phyloP scores from a whole-genome alignment of 2,113 vertebrate genomes.

The Marmota flaviventris region DNA sequence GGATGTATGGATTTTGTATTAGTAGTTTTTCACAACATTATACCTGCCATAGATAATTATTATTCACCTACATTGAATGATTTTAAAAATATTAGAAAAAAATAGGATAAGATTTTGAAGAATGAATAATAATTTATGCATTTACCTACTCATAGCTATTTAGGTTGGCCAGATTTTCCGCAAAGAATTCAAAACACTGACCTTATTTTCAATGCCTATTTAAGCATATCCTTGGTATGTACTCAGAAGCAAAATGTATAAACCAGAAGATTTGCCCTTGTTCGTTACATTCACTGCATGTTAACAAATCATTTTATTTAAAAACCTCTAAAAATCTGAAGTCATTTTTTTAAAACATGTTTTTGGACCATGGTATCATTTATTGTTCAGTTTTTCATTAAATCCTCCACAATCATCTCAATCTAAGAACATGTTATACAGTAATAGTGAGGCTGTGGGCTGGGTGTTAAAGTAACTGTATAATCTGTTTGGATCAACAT shows the following conservation, averaged over 20 bases:
- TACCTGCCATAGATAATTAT: neutral
- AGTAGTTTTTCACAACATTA: neutral
- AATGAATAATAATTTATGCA: neutral
- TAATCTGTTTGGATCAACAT: neutral
- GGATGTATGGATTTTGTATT: neutral
- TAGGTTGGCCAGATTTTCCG: neutral
- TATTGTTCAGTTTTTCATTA: conserved; percentile 28
- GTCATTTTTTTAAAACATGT: neutral
- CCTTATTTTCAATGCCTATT: neutral
- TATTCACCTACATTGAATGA: neutral
- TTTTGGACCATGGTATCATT: neutral
- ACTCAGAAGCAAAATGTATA: neutral
- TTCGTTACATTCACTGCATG: neutral
- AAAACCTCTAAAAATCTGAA: neutral
- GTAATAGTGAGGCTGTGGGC: neutral
- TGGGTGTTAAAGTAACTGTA: neutral
- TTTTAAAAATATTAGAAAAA: neutral
- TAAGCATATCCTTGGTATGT: neutral
- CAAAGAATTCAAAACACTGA: neutral
- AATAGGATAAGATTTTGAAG: neutral
- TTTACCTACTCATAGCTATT: neutral
- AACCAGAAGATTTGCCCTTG: neutral
- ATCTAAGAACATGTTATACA: neutral
- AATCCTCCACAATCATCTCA: neutral
- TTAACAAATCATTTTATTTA: neutral